Percentiles rank a stretch among this genome's conserved stretches.
phyloP scores from a whole-genome alignment of 2,797 vertebrate genomes.

The Acropternis orthonyx region DNA sequence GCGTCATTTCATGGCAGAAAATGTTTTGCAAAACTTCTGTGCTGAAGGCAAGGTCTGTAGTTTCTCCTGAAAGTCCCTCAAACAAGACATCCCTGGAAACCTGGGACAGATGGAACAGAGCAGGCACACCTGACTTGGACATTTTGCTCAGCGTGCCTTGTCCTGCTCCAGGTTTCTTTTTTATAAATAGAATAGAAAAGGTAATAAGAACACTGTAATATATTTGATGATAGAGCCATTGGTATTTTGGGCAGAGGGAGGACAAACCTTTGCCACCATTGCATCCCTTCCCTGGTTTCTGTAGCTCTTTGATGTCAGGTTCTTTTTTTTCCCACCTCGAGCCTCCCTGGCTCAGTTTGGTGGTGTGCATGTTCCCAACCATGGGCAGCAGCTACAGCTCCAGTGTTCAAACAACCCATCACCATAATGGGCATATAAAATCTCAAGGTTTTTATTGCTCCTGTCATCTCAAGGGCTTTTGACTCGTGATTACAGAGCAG shows the following conservation, averaged over 20 bases:
- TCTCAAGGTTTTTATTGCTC: slow-evolving; percentile 2
- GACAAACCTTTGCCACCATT: not conserved
- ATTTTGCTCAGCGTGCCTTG: not conserved
- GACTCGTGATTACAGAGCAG: not conserved
- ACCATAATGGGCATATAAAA: not conserved
- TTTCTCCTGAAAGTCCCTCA: not conserved
- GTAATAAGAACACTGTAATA: not conserved
- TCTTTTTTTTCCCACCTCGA: not conserved
- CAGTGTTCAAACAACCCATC: not conserved
- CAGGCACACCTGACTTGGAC: not conserved
- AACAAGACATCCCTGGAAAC: not conserved
- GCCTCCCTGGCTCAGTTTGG: not conserved
- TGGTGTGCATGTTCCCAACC: not conserved
- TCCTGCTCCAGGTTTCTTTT: not conserved
- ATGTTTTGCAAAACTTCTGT: not conserved
- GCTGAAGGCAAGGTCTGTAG: not conserved
- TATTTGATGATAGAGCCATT: not conserved
- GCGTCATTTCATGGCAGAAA: not conserved
- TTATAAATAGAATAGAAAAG: not conserved
- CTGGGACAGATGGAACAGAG: accelerated
- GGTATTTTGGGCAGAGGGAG: not conserved
- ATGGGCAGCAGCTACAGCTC: not conserved
- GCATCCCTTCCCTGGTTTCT: not conserved
- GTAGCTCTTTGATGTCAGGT: not conserved
- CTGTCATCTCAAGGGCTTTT: slow-evolving; percentile 12